Conservation (phyloP, 2,797 vertebrate species). For the Typhlichthys eigenmanni region DNA sequence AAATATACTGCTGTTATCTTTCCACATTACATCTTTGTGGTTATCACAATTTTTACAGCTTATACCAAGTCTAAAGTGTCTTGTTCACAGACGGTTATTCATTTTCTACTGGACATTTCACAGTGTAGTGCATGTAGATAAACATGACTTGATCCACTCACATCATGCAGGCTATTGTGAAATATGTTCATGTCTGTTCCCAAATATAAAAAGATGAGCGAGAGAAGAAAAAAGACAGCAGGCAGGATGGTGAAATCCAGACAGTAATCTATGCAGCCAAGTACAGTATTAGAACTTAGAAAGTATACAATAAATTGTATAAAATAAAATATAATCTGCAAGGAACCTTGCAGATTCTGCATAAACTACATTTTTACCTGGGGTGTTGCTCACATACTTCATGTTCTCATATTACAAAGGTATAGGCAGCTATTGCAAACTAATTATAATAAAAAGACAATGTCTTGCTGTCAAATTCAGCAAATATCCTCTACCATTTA, state of each 20-base stretch:
- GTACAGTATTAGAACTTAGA: too few relatives aligned
- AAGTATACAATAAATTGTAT: too few relatives aligned
- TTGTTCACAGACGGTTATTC: neutral
- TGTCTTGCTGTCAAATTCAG: too few relatives aligned
- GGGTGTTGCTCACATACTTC: too few relatives aligned
- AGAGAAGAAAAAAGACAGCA: neutral
- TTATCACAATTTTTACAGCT: constrained; percentile 11
- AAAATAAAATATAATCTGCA: too few relatives aligned
- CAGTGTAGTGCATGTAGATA: neutral
- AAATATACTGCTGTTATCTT: constrained; percentile 5
- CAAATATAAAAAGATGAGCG: neutral
- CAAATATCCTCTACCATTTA: too few relatives aligned
- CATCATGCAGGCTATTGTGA: neutral
- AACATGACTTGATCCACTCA: constrained; percentile 3
- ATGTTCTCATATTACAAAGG: too few relatives aligned
- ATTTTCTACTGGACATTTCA: neutral
- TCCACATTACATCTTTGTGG: constrained; percentile 11
- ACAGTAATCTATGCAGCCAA: too few relatives aligned
- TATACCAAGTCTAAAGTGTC: neutral
- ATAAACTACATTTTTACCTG: too few relatives aligned
- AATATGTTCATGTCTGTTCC: neutral
- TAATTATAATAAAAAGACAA: too few relatives aligned
- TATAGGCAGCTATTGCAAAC: too few relatives aligned
- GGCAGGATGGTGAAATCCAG: neutral
- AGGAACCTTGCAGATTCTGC: too few relatives aligned